Base-by-base conservation (phyloP, 2,797 vertebrate species). In the Emys orbicularis region DNA sequence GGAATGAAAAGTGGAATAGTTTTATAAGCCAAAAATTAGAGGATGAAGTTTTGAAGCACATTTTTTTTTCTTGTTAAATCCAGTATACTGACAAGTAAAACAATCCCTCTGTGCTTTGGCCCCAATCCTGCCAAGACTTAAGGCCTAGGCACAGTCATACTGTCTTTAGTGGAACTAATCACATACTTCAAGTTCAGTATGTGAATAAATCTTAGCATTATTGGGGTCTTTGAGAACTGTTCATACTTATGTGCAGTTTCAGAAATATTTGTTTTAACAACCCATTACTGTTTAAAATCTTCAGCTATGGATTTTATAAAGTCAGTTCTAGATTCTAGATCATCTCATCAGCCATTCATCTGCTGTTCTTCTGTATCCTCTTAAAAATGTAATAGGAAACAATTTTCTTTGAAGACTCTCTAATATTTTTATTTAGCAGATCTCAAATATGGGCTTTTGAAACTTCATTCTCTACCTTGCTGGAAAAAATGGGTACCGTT, bases 401-500 rank as follows among this genome's bases (percentile, higher is more conserved):
- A 53, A 13, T 52, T 37, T 61, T 61, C 37, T 56, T 56, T 37
- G 72, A 92, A 88, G 53, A 18, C 27, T 47, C 1, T 1, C 18
- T 87, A 27, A 54, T 84, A 74, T 10, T 72, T 96, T 94, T 91
- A 74, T 81, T 84, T 41, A 79, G 47, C 52, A 41, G 47, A 31
- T 83, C 65, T 80, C 89, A 50, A 95, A 41, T 41, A 41, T 61
- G 29, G 29, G 29, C 57, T 61, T 61, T 16, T 15, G 13, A 34
- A 61, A 61, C 13, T 31, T 94, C 72, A 93, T 85, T 94, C 86
- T n/a, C 1, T 81, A 61, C 84, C 74, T 95, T 87, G 47, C 89
- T 93, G 95, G 72, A 76, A 47, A 44, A 86, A 56, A 96, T 74
- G 18, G 23, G 72, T 44, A 88, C 92, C 86, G 61, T 93, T 96